Evolutionary conservation across 2,888 invertebrate genomes (phyloP).

Genomic region (Sarcophaga subvicina): DNA sequence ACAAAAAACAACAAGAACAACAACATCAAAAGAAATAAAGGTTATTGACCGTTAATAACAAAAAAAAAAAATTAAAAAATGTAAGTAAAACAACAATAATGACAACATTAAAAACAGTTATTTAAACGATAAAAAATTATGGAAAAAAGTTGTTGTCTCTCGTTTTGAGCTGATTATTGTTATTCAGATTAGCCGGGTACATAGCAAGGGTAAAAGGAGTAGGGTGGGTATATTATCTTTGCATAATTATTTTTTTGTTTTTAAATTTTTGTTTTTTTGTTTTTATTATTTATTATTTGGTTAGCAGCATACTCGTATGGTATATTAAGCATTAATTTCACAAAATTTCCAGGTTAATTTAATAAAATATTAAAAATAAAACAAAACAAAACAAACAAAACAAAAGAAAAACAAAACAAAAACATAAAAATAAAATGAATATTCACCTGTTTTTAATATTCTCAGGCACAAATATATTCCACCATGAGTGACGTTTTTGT

Average conservation of each 20-base stretch:
- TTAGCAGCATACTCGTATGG: slow-evolving; percentile 46
- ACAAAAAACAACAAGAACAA: slow-evolving; percentile 56
- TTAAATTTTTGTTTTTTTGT: background rate
- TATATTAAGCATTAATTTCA: slow-evolving; percentile 64
- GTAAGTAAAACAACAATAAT: background rate
- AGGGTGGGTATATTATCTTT: too few relatives aligned
- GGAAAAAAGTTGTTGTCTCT: background rate
- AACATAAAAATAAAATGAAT: slow-evolving; percentile 66
- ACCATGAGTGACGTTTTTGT: slow-evolving; percentile 92
- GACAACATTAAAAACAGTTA: slow-evolving; percentile 45
- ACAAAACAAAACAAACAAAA: slow-evolving; percentile 53
- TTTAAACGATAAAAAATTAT: slow-evolving; percentile 18
- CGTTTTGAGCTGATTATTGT: background rate
- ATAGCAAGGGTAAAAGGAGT: too few relatives aligned
- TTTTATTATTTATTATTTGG: slow-evolving; percentile 4
- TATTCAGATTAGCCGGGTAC: too few relatives aligned
- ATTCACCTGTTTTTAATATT: slow-evolving; percentile 86
- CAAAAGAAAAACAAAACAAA: slow-evolving; percentile 55
- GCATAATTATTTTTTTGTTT: background rate
- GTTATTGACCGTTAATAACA: slow-evolving; percentile 59
- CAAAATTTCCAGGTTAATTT: slow-evolving; percentile 71
- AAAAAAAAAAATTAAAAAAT: slow-evolving; percentile 19
- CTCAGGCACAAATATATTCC: slow-evolving; percentile 93
- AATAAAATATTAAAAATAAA: slow-evolving; percentile 38
- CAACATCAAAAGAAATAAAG: slow-evolving; percentile 21